Evolutionary conservation across 2,888 invertebrate genomes (phyloP).

Genomic region (Cryptophagus acutangulus): DNA sequence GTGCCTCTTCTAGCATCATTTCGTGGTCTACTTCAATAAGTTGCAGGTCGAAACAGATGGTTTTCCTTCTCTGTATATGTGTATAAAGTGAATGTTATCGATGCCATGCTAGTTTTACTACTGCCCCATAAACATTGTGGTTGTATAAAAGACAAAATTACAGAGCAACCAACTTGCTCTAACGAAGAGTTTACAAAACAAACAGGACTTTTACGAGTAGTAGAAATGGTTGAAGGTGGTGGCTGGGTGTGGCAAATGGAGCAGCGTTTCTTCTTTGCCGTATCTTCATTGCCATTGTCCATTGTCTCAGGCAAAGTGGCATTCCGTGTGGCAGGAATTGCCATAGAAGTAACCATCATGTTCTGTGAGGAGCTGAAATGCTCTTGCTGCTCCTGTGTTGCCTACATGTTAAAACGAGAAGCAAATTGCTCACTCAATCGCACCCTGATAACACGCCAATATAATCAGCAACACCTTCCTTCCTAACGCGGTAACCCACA

Average conservation of each 20-base stretch:
- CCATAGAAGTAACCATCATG: constrained; percentile 11
- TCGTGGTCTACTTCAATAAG: constrained; percentile 17
- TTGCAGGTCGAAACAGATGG: constrained; percentile 17
- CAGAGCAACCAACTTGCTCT: constrained; percentile 1
- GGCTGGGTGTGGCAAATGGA: not conserved
- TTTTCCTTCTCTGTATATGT: constrained; percentile 1
- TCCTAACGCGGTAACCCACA: no score
- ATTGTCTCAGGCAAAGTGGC: constrained; percentile 9
- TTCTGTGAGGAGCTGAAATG: constrained; percentile 17
- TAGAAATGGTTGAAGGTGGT: not conserved
- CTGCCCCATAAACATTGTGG: not conserved
- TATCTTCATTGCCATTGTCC: not conserved
- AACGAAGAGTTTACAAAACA: not conserved
- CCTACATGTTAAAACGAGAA: constrained; percentile 11
- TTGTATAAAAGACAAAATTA: constrained; percentile 8
- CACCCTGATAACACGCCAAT: constrained; percentile 23
- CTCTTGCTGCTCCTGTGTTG: not conserved
- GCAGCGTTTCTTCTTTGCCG: not conserved
- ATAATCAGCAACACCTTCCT: constrained; percentile 20
- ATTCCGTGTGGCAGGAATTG: constrained; percentile 12
- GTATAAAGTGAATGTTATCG: constrained; percentile 16
- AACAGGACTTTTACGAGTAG: not conserved
- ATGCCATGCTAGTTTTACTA: constrained; percentile 10
- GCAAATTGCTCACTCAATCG: constrained; percentile 31
- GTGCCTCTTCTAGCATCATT: constrained; percentile 9